These are phyloP conservation scores for Misgurnus mizolepis DNA, from an alignment of 2,113 vertebrate species.

Conservation along the genomic window DNA sequence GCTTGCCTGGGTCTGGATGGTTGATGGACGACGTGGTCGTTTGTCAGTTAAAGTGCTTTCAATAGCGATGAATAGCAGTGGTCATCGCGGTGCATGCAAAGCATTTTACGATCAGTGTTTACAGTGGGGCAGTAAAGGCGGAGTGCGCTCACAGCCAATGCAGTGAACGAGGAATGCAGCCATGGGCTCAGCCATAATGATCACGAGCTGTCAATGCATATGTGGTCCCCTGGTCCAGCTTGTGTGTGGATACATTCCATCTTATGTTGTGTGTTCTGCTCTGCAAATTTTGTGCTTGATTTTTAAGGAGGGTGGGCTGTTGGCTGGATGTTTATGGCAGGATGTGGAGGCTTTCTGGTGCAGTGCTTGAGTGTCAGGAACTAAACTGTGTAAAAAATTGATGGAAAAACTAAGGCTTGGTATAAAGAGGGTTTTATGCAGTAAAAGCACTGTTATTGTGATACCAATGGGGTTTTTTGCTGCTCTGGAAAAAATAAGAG, in stretches of 20 bases:
- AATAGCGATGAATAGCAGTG: constrained; percentile 28
- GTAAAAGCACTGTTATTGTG: no score
- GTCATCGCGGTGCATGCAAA: constrained; percentile 26
- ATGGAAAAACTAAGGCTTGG: no score
- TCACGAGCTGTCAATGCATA: constrained; percentile 28
- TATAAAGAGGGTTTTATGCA: no score
- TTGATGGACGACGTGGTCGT: constrained; percentile 46
- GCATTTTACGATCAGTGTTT: constrained; percentile 51
- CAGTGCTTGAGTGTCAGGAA: background rate
- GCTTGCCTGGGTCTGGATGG: background rate
- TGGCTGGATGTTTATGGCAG: background rate
- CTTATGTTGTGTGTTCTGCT: constrained; percentile 2
- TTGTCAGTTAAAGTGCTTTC: constrained; percentile 47
- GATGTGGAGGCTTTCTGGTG: background rate
- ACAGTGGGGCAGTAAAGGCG: constrained; percentile 27
- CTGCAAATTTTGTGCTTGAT: background rate
- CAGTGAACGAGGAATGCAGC: constrained; percentile 1
- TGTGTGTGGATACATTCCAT: constrained; percentile 28
- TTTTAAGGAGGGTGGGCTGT: constrained; percentile 10
- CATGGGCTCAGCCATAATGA: constrained; percentile 37
- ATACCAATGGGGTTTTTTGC: no score
- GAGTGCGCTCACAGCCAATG: constrained; percentile 18
- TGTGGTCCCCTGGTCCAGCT: constrained; percentile 12
- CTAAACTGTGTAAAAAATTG: background rate
- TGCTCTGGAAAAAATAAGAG: no score